These are phyloP conservation scores for Neomorphus geoffroyi DNA, from an alignment of 2,797 vertebrate species.

Conservation along the genomic window DNA sequence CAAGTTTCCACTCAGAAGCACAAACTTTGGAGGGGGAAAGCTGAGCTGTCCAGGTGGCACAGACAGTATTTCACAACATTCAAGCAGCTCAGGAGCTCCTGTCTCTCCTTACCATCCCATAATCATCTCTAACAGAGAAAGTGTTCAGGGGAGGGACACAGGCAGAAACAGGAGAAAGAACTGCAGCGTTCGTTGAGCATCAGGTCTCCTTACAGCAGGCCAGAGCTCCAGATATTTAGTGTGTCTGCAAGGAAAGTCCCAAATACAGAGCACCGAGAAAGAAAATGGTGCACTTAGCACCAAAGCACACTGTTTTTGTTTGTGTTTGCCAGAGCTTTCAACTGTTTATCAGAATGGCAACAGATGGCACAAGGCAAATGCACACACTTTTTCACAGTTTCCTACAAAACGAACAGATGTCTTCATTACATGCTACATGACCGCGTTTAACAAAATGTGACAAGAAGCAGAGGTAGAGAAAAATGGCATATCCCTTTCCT, in stretches of 20 bases:
- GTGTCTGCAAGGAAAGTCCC: neutral
- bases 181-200: neutral
- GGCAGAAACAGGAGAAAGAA: neutral
- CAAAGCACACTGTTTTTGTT: conserved; percentile 39
- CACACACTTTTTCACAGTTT: conserved; percentile 67
- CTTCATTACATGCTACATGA: conserved; percentile 71
- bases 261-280: neutral
- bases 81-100: neutral
- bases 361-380: conserved; percentile 66
- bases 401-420: conserved; percentile 72
- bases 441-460: conserved; percentile 67
- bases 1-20: conserved; percentile 60
- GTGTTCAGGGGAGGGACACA: neutral
- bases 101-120: neutral
- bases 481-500: conserved; percentile 47
- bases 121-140: neutral
- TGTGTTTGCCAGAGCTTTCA: conserved; percentile 62
- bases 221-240: neutral
- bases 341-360: conserved; percentile 66
- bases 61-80: conserved; percentile 30
- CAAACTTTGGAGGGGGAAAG: conserved; percentile 22
- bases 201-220: neutral
- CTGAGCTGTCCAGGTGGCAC: conserved; percentile 35
- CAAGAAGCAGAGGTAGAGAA: conserved; percentile 71
- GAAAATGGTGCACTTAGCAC: conserved; percentile 40